phyloP scores from a whole-genome alignment of 2,888 invertebrate species.

The Dolomedes plantarius region DNA sequence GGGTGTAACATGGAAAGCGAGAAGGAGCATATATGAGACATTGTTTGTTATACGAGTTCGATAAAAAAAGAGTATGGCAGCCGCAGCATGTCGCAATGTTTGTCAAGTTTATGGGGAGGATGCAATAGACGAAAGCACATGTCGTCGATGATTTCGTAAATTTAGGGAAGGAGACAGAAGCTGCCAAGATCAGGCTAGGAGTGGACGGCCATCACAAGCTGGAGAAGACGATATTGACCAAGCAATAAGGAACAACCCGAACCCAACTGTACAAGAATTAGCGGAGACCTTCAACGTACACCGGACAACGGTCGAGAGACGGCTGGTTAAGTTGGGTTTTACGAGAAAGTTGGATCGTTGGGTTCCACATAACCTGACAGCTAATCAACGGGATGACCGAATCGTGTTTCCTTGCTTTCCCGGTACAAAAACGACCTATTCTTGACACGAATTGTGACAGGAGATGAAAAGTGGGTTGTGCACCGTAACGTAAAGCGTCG shows the following conservation, averaged over 20 bases:
- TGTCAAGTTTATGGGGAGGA: conserved; percentile 2
- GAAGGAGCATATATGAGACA: background rate
- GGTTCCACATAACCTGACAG: conserved; percentile 16
- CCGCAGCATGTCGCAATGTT: background rate
- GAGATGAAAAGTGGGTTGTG: conserved; percentile 19
- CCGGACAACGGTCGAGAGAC: background rate
- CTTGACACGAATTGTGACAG: conserved; percentile 15
- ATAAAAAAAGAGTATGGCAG: background rate
- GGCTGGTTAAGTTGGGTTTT: conserved; percentile 9
- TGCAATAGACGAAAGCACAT: background rate
- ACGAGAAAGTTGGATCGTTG: conserved; percentile 5
- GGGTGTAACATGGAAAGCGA: background rate
- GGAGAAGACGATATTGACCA: conserved; percentile 14
- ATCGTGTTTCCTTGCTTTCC: conserved; percentile 30
- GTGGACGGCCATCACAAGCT: background rate
- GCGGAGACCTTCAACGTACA: conserved; percentile 24
- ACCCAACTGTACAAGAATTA: conserved; percentile 5
- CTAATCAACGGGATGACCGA: conserved; percentile 8
- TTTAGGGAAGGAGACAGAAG: conserved; percentile 27
- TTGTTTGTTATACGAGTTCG: no score
- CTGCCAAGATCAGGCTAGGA: background rate
- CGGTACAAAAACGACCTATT: conserved; percentile 9
- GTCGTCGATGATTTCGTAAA: conserved; percentile 15
- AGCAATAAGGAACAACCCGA: background rate
- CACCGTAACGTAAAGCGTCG: background rate